These are phyloP conservation scores for Azemiops feae DNA, from an alignment of 2,113 vertebrate species.

Conservation along the genomic window DNA sequence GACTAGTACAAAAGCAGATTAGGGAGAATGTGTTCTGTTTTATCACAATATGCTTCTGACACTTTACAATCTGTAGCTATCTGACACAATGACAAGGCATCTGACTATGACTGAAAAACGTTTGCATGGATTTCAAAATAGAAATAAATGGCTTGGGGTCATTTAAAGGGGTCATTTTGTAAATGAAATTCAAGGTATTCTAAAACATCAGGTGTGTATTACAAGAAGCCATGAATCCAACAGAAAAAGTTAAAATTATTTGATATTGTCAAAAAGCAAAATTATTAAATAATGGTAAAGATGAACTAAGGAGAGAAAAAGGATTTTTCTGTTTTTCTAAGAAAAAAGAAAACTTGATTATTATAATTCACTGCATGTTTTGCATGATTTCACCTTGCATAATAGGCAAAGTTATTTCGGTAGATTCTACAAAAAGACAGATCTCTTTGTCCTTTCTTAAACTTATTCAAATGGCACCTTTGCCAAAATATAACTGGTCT, in stretches of 20 bases:
- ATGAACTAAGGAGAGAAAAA: background rate
- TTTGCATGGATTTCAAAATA: constrained; percentile 18
- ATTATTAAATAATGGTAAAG: background rate
- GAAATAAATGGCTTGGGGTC: background rate
- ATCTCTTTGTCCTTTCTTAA: background rate
- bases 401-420: background rate
- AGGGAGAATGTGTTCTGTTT: background rate
- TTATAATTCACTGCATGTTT: background rate
- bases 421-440: background rate
- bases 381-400: background rate
- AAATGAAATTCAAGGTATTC: constrained; percentile 8
- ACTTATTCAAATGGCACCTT: background rate
- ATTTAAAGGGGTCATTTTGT: background rate
- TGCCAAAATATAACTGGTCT: background rate
- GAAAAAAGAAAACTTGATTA: background rate
- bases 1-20: background rate
- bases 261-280: background rate
- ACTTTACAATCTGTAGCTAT: background rate
- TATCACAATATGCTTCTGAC: background rate
- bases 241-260: background rate
- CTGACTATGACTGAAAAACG: background rate
- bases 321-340: background rate
- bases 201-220: background rate
- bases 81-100: background rate
- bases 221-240: background rate